Percentiles rank a stretch among this genome's conserved stretches.
These are phyloP conservation scores for Lophius americanus DNA, from an alignment of 2,797 vertebrate genomes.

Conservation along the genomic window DNA sequence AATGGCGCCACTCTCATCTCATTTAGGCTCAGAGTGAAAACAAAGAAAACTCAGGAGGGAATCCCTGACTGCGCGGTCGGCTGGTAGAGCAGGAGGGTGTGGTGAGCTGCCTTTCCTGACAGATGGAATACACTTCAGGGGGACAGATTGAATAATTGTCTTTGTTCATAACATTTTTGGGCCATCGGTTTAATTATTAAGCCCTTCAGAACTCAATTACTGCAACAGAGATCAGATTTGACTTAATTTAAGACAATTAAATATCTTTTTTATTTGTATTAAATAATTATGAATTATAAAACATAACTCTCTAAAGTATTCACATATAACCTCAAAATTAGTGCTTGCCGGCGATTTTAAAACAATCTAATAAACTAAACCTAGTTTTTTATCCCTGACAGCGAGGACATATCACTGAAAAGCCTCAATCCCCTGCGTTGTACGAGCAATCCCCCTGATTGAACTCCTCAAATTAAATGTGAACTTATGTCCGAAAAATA, in stretches of 20 bases:
- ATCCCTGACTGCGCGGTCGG: not conserved
- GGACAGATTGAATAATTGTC: slow-evolving; percentile 15
- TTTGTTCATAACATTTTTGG: not conserved
- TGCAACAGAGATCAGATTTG: not conserved
- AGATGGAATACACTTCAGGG: slow-evolving; percentile 8
- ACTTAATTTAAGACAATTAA: not conserved
- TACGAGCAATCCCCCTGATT: no score
- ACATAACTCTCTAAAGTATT: no score
- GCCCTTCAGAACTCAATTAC: not conserved
- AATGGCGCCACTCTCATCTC: slow-evolving; percentile 3
- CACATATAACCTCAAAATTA: not conserved
- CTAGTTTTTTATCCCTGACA: no score
- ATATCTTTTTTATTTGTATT: no score
- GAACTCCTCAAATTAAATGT: no score
- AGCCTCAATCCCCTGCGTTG: no score
- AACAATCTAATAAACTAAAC: no score
- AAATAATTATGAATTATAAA: no score
- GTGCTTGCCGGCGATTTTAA: no score
- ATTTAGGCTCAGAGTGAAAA: slow-evolving; percentile 24
- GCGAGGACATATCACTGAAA: no score
- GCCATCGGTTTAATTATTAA: not conserved
- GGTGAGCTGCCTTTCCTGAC: slow-evolving; percentile 16
- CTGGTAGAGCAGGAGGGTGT: not conserved
- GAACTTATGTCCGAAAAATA: no score
- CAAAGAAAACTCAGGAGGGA: slow-evolving; percentile 15